Percentiles rank a stretch among this genome's conserved stretches.
These are phyloP conservation scores for Epizoanthus ramosus DNA, from an alignment of 92 coral and sea anemone genomes.

Conservation along the genomic window DNA sequence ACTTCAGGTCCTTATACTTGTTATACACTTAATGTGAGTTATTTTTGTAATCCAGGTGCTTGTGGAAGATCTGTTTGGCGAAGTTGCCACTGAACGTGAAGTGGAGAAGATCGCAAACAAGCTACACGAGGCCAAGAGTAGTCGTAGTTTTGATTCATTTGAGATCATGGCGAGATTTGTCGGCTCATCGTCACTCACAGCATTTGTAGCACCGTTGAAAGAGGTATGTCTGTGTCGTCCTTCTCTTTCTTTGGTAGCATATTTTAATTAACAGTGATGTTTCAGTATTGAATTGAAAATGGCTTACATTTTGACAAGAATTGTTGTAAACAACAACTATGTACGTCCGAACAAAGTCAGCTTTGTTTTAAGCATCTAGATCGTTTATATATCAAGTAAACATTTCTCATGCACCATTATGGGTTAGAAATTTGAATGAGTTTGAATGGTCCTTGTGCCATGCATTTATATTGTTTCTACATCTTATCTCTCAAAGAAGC, in stretches of 20 bases:
- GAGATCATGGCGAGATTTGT: slow-evolving; percentile 81
- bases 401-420: no score
- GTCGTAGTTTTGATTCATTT: slow-evolving; percentile 88
- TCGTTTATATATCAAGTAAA: no score
- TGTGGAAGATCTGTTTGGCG: slow-evolving; percentile 89
- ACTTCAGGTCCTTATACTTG: not conserved
- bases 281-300: no score
- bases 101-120: slow-evolving; percentile 94
- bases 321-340: no score
- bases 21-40: not conserved
- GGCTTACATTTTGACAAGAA: no score
- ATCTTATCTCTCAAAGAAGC: no score
- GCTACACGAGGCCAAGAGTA: slow-evolving; percentile 89
- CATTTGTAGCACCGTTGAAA: slow-evolving; percentile 81
- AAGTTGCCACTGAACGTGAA: slow-evolving; percentile 90
- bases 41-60: slow-evolving; percentile 65
- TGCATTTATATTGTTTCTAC: no score
- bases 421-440: no score
- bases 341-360: no score
- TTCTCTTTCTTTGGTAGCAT: not conserved
- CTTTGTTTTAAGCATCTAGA: no score
- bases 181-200: slow-evolving; percentile 69
- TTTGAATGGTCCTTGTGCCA: no score
- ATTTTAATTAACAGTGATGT: no score
- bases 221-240: slow-evolving; percentile 50